Conservation (phyloP, 2,113 vertebrate species). For the Oncorhynchus gorbuscha region DNA sequence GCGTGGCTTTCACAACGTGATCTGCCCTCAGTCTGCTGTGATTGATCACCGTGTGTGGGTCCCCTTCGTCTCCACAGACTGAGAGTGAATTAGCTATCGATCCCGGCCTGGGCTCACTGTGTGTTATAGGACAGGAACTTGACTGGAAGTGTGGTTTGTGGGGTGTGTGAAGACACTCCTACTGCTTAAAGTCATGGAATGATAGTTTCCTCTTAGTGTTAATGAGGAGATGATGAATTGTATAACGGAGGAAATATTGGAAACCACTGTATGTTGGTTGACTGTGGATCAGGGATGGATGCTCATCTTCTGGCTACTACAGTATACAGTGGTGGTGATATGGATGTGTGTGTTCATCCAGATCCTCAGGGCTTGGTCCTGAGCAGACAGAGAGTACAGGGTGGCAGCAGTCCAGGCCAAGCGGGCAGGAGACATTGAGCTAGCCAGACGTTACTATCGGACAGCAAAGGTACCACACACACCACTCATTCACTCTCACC, state of each 20-base stretch:
- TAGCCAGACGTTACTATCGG: too few species aligned
- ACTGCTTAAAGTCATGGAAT: slow-evolving; percentile 35
- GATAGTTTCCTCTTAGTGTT: slow-evolving; percentile 17
- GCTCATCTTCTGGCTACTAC: background rate
- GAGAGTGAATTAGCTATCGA: slow-evolving; percentile 53
- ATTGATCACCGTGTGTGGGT: slow-evolving; percentile 39
- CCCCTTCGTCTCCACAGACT: slow-evolving; percentile 35
- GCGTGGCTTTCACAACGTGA: slow-evolving; percentile 22
- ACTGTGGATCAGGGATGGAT: background rate
- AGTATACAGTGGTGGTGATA: background rate
- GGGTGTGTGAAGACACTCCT: slow-evolving; percentile 21
- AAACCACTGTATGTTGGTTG: background rate
- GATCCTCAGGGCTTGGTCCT: slow-evolving; percentile 69
- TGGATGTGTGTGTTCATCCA: slow-evolving; percentile 26
- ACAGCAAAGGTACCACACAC: too few species aligned
- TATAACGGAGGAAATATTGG: too few species aligned
- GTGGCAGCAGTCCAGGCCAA: slow-evolving; percentile 83
- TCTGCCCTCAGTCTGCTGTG: slow-evolving; percentile 19
- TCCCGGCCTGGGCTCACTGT: slow-evolving; percentile 22
- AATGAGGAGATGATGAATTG: slow-evolving; percentile 28
- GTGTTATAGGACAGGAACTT: background rate
- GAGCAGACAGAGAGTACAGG: slow-evolving; percentile 85
- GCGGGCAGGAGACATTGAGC: slow-evolving; percentile 73
- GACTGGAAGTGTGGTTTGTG: slow-evolving; percentile 22
- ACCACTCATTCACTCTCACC: too few species aligned